Base-by-base conservation (phyloP, 2,888 invertebrate genomes). In the Andrena praecox region DNA sequence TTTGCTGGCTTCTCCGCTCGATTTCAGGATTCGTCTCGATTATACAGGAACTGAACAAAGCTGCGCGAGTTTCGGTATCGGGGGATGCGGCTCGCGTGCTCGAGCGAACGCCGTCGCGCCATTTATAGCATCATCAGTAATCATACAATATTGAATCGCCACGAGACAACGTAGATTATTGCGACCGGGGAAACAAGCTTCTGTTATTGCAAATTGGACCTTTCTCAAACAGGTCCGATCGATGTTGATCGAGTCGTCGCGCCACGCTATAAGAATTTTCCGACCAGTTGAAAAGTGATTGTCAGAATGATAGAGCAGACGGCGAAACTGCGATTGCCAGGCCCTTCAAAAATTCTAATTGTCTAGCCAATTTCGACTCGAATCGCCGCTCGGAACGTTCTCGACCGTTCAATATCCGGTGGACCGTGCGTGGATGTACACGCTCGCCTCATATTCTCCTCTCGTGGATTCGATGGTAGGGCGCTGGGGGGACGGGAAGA, bases 11-110 rank as follows among this genome's bases (percentile, higher is more conserved):
- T 69, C 71, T 75, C 27, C 71, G 77, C 72, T 70, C 83, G 88
- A 85, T 85, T 80, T 54, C 70, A 83, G 71, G 63, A 75, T 63
- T 68, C 66, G 73, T 33, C 56, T 63, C 62, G 84, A 70, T 76
- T 76, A 74, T 73, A 68, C 60, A 33, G 62, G 8, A 56, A 63
- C 67, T 27, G 48, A 54, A 63, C 66, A 52, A 56, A 63, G 67
- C 78, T 66, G 31, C 67, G 62, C 48, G 24, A 77, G 48, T 56
- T 48, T 27, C 63, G 27, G n/a, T 20, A 24, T 42, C 16, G n/a
- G 33, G 29, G 59, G 29, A 59, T 29, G 12, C 6, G 59, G 16
- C 16, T 27, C 29, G 59, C 29, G 29, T 29, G 59, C 16, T 59
- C 29, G 2, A 20, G 12, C 1, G 59, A 27, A 29, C 42, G 16